Conservation (phyloP, 1,140 invertebrate species). For the Nixonia krombeini region DNA sequence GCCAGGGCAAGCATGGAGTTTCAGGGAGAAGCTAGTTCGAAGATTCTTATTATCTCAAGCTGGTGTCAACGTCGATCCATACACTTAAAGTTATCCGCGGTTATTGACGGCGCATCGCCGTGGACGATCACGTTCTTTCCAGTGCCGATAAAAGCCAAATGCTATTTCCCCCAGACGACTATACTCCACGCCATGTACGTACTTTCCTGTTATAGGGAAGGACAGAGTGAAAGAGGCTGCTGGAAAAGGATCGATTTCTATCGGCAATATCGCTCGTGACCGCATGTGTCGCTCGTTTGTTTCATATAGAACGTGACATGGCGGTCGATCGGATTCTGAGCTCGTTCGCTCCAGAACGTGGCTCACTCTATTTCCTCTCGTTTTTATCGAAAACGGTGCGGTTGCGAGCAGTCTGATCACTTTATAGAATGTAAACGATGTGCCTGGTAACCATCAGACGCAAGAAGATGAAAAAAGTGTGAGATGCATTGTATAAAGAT, state of each 20-base stretch:
- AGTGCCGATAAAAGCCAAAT: conserved; percentile 36
- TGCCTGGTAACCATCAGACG: conserved; percentile 14
- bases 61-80: conserved; percentile 23
- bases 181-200: conserved; percentile 22
- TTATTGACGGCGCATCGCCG: conserved; percentile 33
- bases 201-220: conserved; percentile 33
- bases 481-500: neutral
- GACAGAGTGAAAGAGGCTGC: conserved; percentile 2
- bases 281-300: conserved; percentile 45
- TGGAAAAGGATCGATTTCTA: conserved; percentile 39
- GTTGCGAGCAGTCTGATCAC: conserved; percentile 32
- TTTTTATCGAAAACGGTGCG: conserved; percentile 33
- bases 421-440: conserved; percentile 41
- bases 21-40: too few relatives aligned
- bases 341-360: conserved; percentile 26
- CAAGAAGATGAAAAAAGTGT: conserved; percentile 2
- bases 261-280: conserved; percentile 38
- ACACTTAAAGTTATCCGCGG: conserved; percentile 17
- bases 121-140: conserved; percentile 35
- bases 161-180: conserved; percentile 25
- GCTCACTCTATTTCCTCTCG: conserved; percentile 39
- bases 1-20: too few relatives aligned
- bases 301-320: conserved; percentile 42
- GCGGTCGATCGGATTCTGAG: conserved; percentile 39
- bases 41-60: conserved; percentile 28